Evolutionary conservation across 2,113 vertebrate species (phyloP).

Genomic region (Azemiops feae): DNA sequence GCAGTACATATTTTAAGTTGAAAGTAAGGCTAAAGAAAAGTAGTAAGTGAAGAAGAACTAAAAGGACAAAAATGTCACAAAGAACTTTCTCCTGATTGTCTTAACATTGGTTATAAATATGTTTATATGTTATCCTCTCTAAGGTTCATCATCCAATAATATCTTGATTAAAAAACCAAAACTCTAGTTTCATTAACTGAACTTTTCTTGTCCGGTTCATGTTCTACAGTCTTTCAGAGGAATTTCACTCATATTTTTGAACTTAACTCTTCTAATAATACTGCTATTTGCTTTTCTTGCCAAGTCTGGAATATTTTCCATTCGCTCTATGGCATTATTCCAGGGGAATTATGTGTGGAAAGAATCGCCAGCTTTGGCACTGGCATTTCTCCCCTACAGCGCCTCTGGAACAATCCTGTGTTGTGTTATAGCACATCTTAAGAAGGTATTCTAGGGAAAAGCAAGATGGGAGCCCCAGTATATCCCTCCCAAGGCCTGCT

Average conservation of each 20-base stretch:
- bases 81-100: not conserved
- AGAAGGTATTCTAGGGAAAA: not conserved
- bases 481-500: not conserved
- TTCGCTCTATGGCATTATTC: not conserved
- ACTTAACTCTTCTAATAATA: not conserved
- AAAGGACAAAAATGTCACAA: not conserved
- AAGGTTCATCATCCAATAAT: not conserved
- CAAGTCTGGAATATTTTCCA: not conserved
- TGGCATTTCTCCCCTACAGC: not conserved
- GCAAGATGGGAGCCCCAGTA: not conserved
- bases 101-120: not conserved
- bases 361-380: not conserved
- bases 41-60: not conserved
- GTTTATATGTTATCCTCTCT: not conserved
- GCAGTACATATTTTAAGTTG: not conserved
- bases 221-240: not conserved
- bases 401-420: not conserved
- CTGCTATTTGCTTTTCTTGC: not conserved
- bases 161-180: not conserved
- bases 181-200: not conserved
- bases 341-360: not conserved
- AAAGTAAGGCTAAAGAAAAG: not conserved
- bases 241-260: not conserved
- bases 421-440: not conserved
- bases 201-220: not conserved